A percentile compares a stretch with the other conserved stretches of the same genome.
These are phyloP conservation scores for Heterochromis multidens DNA, from an alignment of 2,113 vertebrate genomes.

Conservation along the genomic window DNA sequence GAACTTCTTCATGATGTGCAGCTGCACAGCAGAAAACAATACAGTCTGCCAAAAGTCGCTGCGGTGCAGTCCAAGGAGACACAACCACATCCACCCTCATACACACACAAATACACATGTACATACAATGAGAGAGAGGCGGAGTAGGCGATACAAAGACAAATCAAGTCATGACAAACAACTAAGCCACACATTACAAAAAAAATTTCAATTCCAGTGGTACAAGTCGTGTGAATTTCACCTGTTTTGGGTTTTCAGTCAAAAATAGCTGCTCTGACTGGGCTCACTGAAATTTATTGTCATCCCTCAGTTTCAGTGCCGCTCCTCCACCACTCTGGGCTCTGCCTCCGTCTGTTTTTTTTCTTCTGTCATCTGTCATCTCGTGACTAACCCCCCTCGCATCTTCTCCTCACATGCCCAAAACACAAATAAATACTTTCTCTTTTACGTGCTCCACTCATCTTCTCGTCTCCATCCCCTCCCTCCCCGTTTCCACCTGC, in stretches of 20 bases:
- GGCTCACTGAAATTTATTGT: not conserved
- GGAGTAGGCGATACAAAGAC: not conserved
- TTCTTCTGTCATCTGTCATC: slow-evolving; percentile 7
- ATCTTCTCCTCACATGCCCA: not conserved
- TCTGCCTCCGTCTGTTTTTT: not conserved
- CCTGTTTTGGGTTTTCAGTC: not conserved
- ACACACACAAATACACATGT: slow-evolving; percentile 5
- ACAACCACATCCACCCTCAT: not conserved
- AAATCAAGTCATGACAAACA: not conserved
- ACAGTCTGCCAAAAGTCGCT: slow-evolving; percentile 55
- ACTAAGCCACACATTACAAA: not conserved
- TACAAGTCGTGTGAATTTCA: not conserved
- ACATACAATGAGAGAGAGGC: not conserved
- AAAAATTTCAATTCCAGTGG: not conserved
- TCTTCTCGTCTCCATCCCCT: slow-evolving; percentile 1
- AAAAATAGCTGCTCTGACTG: accelerated
- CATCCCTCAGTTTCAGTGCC: not conserved
- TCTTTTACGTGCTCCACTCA: not conserved
- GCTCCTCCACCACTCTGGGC: not conserved
- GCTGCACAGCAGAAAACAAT: slow-evolving; percentile 72
- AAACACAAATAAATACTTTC: slow-evolving; percentile 28
- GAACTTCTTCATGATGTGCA: slow-evolving; percentile 63
- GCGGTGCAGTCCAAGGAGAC: slow-evolving; percentile 45
- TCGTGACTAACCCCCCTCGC: not conserved
- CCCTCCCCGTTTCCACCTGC: slow-evolving; percentile 38